Percentiles rank a stretch among this genome's conserved stretches.
Conservation (phyloP, 2,888 invertebrate species). For the Andricus curvator region DNA sequence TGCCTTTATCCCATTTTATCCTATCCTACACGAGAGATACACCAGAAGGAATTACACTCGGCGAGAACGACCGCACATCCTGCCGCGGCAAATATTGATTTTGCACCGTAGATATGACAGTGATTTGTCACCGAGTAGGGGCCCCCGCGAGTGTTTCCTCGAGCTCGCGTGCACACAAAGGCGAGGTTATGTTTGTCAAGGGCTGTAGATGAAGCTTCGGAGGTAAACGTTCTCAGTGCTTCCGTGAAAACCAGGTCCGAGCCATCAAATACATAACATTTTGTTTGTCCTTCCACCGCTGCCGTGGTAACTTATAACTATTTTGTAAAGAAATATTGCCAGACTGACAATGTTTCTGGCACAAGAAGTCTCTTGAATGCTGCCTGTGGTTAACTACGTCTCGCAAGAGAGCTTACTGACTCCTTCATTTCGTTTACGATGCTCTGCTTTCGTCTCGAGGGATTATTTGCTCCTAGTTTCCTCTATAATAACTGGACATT, state of each 20-base stretch:
- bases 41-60: slow-evolving; percentile 30
- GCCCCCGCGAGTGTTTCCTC: slow-evolving; percentile 44
- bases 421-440: not conserved
- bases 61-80: slow-evolving; percentile 56
- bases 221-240: slow-evolving; percentile 46
- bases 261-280: not conserved
- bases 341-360: not conserved
- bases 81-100: slow-evolving; percentile 74
- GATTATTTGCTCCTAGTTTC: slow-evolving; percentile 31
- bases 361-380: not conserved
- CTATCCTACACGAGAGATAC: slow-evolving; percentile 31
- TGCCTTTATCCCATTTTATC: not conserved
- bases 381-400: slow-evolving; percentile 11
- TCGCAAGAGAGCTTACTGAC: slow-evolving; percentile 11
- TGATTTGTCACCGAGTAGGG: slow-evolving; percentile 71
- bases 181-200: slow-evolving; percentile 54
- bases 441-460: not conserved
- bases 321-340: slow-evolving; percentile 54
- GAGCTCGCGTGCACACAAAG: slow-evolving; percentile 55
- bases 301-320: slow-evolving; percentile 42
- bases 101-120: slow-evolving; percentile 71
- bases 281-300: slow-evolving; percentile 21
- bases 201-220: slow-evolving; percentile 43
- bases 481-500: slow-evolving; percentile 21
- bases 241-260: slow-evolving; percentile 18